phyloP scores from a whole-genome alignment of 2,888 invertebrate genomes.

The Hirtodrosophila duncani region DNA sequence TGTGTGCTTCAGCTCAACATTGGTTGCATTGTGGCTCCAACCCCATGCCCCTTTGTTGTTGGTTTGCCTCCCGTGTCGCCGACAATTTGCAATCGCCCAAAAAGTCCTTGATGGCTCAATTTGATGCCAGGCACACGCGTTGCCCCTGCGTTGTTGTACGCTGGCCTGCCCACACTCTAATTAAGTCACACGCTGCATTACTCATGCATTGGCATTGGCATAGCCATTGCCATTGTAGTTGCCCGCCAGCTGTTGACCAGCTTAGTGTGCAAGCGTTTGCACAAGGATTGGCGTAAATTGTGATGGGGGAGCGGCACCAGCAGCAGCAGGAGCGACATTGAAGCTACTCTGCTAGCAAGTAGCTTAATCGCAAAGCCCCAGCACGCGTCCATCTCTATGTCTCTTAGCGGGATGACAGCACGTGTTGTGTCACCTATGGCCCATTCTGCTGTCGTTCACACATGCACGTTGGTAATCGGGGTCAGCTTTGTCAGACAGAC shows the following conservation, averaged over 20 bases:
- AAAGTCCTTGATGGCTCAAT: slow-evolving; percentile 51
- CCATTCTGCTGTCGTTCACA: too few species aligned
- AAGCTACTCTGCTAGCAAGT: background rate
- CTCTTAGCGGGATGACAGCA: slow-evolving; percentile 3
- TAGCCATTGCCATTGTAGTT: background rate
- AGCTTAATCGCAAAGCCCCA: slow-evolving; percentile 55
- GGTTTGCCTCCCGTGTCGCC: slow-evolving; percentile 12
- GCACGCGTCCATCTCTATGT: slow-evolving; percentile 44
- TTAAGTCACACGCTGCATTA: slow-evolving; percentile 57
- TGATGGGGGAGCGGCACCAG: slow-evolving; percentile 20
- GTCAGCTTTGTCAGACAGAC: too few species aligned
- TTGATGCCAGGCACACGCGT: slow-evolving; percentile 16
- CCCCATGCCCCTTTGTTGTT: slow-evolving; percentile 8
- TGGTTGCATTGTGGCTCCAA: background rate
- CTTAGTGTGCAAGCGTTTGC: slow-evolving; percentile 18
- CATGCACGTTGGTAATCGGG: too few species aligned
- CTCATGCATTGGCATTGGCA: slow-evolving; percentile 19
- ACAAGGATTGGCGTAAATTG: slow-evolving; percentile 45
- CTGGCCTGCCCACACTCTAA: slow-evolving; percentile 38
- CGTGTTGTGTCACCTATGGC: slow-evolving; percentile 26
- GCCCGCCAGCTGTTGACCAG: slow-evolving; percentile 1
- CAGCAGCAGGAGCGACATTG: slow-evolving; percentile 2
- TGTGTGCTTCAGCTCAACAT: background rate
- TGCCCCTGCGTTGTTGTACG: slow-evolving; percentile 4
- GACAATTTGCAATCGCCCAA: slow-evolving; percentile 44